Conservation (phyloP, 2,888 invertebrate genomes). For the Eupithecia vulgata region DNA sequence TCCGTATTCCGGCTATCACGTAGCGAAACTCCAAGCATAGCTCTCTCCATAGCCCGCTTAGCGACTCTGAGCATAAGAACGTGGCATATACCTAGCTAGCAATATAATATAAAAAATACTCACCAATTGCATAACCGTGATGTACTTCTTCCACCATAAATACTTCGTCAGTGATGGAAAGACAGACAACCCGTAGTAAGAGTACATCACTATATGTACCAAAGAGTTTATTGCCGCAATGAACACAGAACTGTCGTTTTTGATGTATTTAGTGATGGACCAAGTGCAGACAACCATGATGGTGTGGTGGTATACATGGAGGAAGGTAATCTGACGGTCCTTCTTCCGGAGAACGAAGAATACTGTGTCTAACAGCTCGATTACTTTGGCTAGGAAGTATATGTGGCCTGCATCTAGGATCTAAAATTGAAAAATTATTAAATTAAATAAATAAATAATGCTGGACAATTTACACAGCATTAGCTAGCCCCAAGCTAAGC, state of each 20-base stretch:
- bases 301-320: slow-evolving; percentile 94
- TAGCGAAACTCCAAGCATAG: no score
- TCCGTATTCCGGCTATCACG: no score
- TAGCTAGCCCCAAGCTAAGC: no score
- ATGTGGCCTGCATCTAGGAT: slow-evolving; percentile 72
- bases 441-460: no score
- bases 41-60: no score
- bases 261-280: slow-evolving; percentile 88
- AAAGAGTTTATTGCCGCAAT: slow-evolving; percentile 87
- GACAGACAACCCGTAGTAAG: slow-evolving; percentile 89
- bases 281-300: slow-evolving; percentile 88
- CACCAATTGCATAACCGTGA: slow-evolving; percentile 90
- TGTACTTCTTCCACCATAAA: slow-evolving; percentile 93
- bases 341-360: slow-evolving; percentile 94
- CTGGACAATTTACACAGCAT: no score
- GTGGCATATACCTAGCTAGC: no score
- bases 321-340: slow-evolving; percentile 89
- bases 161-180: slow-evolving; percentile 87
- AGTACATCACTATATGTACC: slow-evolving; percentile 91
- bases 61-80: no score
- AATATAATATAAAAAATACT: slow-evolving; percentile 50
- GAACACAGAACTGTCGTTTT: slow-evolving; percentile 87
- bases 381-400: slow-evolving; percentile 88
- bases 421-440: slow-evolving; percentile 41
- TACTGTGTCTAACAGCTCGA: slow-evolving; percentile 89